Evolutionary conservation across 1,140 invertebrate genomes (phyloP).

Genomic region (Brachionus paranguensis): DNA sequence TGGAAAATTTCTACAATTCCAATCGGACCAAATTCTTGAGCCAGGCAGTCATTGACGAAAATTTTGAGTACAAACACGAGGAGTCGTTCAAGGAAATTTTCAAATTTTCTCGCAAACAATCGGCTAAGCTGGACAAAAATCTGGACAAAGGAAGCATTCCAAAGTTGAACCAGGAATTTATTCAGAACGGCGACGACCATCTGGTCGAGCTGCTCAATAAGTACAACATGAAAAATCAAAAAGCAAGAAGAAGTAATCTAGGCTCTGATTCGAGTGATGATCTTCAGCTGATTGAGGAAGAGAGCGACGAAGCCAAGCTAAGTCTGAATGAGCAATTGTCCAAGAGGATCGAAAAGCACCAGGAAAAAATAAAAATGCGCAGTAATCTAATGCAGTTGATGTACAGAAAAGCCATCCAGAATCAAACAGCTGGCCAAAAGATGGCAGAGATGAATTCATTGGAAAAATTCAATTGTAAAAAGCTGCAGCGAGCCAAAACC

Average conservation of each 20-base stretch:
- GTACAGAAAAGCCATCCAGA: neutral
- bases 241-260: neutral
- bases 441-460: neutral
- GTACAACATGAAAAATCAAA: neutral
- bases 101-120: neutral
- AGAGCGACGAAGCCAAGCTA: neutral
- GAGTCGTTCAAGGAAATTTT: neutral
- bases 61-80: neutral
- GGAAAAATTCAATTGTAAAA: neutral
- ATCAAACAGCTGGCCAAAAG: neutral
- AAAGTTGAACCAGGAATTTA: neutral
- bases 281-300: neutral
- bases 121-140: neutral
- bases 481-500: neutral
- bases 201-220: neutral
- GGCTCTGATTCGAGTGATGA: neutral
- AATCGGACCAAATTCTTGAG: neutral
- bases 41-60: neutral
- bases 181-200: neutral
- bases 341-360: neutral
- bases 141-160: neutral
- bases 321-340: neutral
- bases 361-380: neutral
- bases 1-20: neutral
- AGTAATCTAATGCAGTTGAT: neutral